Percentiles rank a stretch among this genome's conserved stretches.
Conservation (phyloP, 2,888 invertebrate genomes). For the Vesta saturnalis region DNA sequence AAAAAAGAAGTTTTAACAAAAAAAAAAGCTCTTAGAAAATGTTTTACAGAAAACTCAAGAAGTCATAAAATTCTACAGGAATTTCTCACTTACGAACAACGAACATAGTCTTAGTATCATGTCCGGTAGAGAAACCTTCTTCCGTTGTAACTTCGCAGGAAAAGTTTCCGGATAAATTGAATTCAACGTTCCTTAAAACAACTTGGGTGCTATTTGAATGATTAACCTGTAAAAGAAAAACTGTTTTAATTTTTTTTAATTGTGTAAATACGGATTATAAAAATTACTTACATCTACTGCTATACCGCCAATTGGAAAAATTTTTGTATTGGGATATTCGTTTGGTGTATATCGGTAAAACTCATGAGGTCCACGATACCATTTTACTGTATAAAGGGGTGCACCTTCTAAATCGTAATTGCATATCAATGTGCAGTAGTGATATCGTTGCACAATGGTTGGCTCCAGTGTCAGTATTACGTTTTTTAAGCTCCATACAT, state of each 20-base stretch:
- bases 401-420: constrained; percentile 80
- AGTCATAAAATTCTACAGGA: constrained; percentile 20
- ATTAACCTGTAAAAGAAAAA: constrained; percentile 69
- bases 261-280: neutral
- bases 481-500: constrained; percentile 74
- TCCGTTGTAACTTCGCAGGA: constrained; percentile 85
- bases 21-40: constrained; percentile 5
- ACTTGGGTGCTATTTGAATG: constrained; percentile 81
- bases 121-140: constrained; percentile 75
- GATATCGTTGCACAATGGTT: constrained; percentile 74
- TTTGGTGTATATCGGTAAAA: constrained; percentile 85
- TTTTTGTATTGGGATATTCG: constrained; percentile 76
- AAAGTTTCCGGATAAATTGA: constrained; percentile 79
- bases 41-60: constrained; percentile 5
- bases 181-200: constrained; percentile 74
- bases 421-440: constrained; percentile 76
- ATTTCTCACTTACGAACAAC: constrained; percentile 74
- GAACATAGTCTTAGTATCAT: constrained; percentile 73
- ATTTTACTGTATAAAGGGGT: constrained; percentile 84
- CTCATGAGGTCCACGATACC: constrained; percentile 85
- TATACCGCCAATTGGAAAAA: constrained; percentile 78
- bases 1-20: neutral
- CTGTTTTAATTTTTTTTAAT: constrained; percentile 27
- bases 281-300: constrained; percentile 80
- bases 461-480: constrained; percentile 78